phyloP scores from a whole-genome alignment of 2,113 vertebrate species.

The Conger conger region DNA sequence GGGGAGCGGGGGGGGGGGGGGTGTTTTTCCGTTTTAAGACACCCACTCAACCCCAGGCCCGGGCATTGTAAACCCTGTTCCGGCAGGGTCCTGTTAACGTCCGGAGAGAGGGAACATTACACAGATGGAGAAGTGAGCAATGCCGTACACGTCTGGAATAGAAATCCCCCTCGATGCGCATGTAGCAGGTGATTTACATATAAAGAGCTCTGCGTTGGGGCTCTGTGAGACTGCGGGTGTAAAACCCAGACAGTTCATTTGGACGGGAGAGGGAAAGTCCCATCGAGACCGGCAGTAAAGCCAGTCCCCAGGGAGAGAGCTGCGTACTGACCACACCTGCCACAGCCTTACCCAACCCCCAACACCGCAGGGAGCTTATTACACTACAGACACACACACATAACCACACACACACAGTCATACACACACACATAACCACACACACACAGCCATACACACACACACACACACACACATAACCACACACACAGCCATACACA shows the following conservation, averaged over 20 bases:
- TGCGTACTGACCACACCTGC: slow-evolving; percentile 38
- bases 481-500: neutral
- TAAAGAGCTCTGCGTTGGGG: slow-evolving; percentile 48
- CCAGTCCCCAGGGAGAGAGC: slow-evolving; percentile 48
- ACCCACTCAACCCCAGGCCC: neutral
- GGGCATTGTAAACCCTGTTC: neutral
- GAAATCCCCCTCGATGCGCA: neutral
- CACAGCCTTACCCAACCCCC: neutral
- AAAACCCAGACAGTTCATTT: slow-evolving; percentile 54
- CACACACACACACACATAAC: neutral
- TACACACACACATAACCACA: neutral
- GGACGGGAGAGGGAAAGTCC: slow-evolving; percentile 40
- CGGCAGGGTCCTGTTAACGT: neutral
- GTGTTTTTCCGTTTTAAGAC: neutral
- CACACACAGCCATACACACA: no score
- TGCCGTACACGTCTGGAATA: slow-evolving; percentile 1
- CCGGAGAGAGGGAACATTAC: neutral
- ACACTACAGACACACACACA: neutral
- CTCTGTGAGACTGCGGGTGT: slow-evolving; percentile 50
- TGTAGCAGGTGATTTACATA: slow-evolving; percentile 61
- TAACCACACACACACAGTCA: neutral
- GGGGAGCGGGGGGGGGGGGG: no score
- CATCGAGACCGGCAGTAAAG: slow-evolving; percentile 48
- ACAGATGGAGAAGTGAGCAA: neutral
- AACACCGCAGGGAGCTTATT: neutral